phyloP scores from a whole-genome alignment of 2,797 vertebrate genomes.

The Sebastes wilsoni region DNA sequence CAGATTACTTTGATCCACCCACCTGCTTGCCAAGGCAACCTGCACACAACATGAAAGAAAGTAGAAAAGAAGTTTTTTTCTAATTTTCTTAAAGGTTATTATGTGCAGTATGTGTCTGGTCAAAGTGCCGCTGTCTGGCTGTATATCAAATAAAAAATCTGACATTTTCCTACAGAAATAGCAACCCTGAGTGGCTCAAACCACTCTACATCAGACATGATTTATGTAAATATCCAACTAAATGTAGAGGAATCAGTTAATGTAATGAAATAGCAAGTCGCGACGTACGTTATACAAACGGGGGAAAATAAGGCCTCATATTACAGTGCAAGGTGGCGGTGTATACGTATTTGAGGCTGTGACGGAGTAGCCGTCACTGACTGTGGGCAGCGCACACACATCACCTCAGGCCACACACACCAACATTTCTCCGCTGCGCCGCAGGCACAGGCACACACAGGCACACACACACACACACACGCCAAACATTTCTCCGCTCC shows the following conservation, averaged over 20 bases:
- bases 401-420: too few species aligned
- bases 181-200: neutral
- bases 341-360: neutral
- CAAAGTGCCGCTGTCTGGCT: neutral
- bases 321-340: neutral
- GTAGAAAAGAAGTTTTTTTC: neutral
- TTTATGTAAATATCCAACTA: neutral
- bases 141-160: neutral
- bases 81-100: neutral
- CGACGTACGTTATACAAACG: fast-evolving
- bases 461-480: too few species aligned
- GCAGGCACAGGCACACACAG: too few species aligned
- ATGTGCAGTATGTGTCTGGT: neutral
- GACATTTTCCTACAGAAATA: neutral
- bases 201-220: neutral
- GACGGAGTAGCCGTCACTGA: too few species aligned
- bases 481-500: too few species aligned
- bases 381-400: too few species aligned
- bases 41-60: neutral
- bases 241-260: neutral
- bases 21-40: neutral
- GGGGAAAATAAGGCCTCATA: neutral
- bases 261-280: neutral
- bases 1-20: neutral
- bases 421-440: too few species aligned